Evolutionary conservation across 2,888 invertebrate genomes (phyloP), one percentile per base, ranked within the genome.

Genomic region (Nomada fucata): DNA sequence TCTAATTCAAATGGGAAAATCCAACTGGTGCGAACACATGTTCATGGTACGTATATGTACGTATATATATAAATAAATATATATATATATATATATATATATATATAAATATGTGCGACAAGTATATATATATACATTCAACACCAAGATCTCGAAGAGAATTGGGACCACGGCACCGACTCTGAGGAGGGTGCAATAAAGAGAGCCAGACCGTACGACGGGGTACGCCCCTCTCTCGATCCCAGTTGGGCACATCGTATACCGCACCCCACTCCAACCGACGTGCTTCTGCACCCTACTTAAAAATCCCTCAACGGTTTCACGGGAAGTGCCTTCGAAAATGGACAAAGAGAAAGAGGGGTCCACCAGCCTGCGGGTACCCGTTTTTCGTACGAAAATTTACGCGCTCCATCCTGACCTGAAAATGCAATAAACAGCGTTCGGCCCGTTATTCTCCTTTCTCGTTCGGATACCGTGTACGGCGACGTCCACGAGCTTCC

Each of bases 1-100:
- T 84, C 82, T 68, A 86, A 84, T 83, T 81, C 72, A 65, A 82
- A 75, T 68, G 67, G 59, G 83, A 77, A 79, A 85, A 85, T 69
- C 70, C 50, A n/a, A 55, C 5, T 20, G 26, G 44, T 63, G 29
- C 20, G 60, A 63, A 82, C 79, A 75, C 73, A 36, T 36, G 55
- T 63, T 59, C 60, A 53, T 76, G 77, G 55, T 78, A 65, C 10
- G 13, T 59, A 10, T 47, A 47, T 13, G 3, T 47, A 10, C 23
- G 23, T 47, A 47, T 4, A 29, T 36, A 29, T 7, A 36, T 5
- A 7, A 7, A 23, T 59, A 10, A 15, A 47, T 13, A 4, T 47
- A 10, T 47, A 47, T 4, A 29, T 36, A 29, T 7, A 36, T 5
- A 7, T 36, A 23, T 59, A 10, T 47, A 47, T 13, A 4, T 47